phyloP scores from a whole-genome alignment of 2,888 invertebrate species.

The Drosophila greeni region DNA sequence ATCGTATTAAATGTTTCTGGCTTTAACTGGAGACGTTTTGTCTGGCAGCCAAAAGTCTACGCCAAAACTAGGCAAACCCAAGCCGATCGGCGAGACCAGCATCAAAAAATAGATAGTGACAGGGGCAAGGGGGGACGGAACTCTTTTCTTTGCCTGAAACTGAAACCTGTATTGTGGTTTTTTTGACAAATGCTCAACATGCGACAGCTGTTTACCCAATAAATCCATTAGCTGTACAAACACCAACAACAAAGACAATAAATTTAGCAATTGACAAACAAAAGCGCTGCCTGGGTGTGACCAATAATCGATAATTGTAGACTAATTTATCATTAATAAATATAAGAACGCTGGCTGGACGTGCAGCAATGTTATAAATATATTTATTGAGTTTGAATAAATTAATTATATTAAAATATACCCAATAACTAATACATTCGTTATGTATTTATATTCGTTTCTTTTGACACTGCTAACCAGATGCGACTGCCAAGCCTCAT shows the following conservation, averaged over 20 bases:
- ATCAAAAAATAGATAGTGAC: conserved; percentile 17
- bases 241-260: conserved; percentile 47
- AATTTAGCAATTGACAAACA: conserved; percentile 59
- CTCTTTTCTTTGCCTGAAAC: conserved; percentile 36
- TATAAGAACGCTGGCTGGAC: conserved; percentile 11
- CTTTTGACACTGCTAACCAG: conserved; percentile 8
- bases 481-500: conserved; percentile 4
- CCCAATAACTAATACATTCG: background rate
- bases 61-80: conserved; percentile 29
- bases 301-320: conserved; percentile 63
- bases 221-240: conserved; percentile 71
- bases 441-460: background rate
- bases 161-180: conserved; percentile 57
- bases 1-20: conserved; percentile 6
- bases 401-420: background rate
- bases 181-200: conserved; percentile 69
- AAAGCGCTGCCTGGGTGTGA: conserved; percentile 60
- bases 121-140: conserved; percentile 20
- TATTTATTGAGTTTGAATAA: background rate
- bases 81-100: conserved; percentile 10
- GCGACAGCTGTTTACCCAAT: conserved; percentile 71
- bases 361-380: background rate
- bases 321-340: conserved; percentile 60
- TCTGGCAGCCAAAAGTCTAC: conserved; percentile 30
- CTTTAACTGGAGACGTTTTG: conserved; percentile 38